phyloP scores from a whole-genome alignment of 2,888 invertebrate genomes.

The Trissolcus japonicus region DNA sequence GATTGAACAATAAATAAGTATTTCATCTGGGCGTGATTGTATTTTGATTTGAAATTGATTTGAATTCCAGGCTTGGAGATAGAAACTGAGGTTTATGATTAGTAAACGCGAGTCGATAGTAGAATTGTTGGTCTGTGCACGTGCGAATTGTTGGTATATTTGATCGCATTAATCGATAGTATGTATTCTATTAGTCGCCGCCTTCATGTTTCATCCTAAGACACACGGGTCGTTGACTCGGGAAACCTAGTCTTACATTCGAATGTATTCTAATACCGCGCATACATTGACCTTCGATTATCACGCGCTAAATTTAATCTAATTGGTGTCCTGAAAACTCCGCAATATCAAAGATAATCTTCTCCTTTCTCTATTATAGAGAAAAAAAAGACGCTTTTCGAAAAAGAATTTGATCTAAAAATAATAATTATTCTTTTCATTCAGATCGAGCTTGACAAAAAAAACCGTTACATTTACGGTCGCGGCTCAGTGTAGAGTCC shows the following conservation, averaged over 20 bases:
- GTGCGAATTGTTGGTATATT: conserved; percentile 46
- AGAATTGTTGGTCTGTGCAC: conserved; percentile 38
- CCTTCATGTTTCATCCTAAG: conserved; percentile 46
- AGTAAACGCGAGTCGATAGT: conserved; percentile 20
- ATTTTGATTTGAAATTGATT: conserved; percentile 5
- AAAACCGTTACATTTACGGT: conserved; percentile 24
- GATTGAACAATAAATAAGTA: too few relatives aligned
- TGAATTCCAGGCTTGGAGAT: not conserved
- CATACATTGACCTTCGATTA: conserved; percentile 6
- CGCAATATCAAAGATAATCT: too few relatives aligned
- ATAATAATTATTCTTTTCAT: too few relatives aligned
- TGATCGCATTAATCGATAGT: conserved; percentile 50
- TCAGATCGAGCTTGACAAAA: not conserved
- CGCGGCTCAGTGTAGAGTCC: not conserved
- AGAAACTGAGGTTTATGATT: conserved; percentile 15
- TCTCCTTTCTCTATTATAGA: too few relatives aligned
- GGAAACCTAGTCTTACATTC: conserved; percentile 22
- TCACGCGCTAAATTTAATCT: too few relatives aligned
- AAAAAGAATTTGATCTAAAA: too few relatives aligned
- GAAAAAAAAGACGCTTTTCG: too few relatives aligned
- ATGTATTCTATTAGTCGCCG: conserved; percentile 49
- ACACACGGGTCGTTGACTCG: conserved; percentile 50
- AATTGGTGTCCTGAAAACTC: too few relatives aligned
- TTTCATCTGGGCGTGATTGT: conserved; percentile 1
- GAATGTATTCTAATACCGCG: conserved; percentile 8